Evolutionary conservation across 2,113 vertebrate species (phyloP).

Genomic region (Platycercus adscitus): DNA sequence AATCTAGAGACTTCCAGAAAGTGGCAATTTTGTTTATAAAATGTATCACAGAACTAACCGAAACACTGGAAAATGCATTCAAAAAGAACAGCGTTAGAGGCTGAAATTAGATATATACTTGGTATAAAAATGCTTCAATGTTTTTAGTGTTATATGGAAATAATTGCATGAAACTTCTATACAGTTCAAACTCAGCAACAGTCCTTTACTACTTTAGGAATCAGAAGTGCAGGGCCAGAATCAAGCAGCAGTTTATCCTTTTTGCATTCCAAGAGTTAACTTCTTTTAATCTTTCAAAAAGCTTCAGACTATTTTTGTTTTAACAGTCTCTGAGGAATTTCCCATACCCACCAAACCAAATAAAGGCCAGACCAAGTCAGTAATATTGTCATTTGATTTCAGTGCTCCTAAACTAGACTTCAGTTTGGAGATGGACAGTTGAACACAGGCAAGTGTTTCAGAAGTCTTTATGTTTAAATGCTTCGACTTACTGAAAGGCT

Average conservation of each 20-base stretch:
- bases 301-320: not conserved
- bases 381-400: conserved; percentile 10
- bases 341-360: not conserved
- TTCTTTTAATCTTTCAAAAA: not conserved
- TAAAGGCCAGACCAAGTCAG: not conserved
- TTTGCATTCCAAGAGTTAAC: not conserved
- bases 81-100: not conserved
- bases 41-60: not conserved
- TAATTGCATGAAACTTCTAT: not conserved
- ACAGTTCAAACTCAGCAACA: not conserved
- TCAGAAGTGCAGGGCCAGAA: not conserved
- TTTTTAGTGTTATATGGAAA: not conserved
- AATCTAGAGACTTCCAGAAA: not conserved
- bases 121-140: not conserved
- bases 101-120: not conserved
- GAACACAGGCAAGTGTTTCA: not conserved
- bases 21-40: not conserved
- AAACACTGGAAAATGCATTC: not conserved
- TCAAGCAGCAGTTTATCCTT: not conserved
- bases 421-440: not conserved
- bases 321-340: not conserved
- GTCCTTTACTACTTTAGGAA: not conserved
- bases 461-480: not conserved
- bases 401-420: not conserved
- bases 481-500: not conserved